Percentiles rank a stretch among this genome's conserved stretches.
Evolutionary conservation across 2,888 invertebrate species (phyloP).

Genomic region (Drosophila pseudotakahashii): DNA sequence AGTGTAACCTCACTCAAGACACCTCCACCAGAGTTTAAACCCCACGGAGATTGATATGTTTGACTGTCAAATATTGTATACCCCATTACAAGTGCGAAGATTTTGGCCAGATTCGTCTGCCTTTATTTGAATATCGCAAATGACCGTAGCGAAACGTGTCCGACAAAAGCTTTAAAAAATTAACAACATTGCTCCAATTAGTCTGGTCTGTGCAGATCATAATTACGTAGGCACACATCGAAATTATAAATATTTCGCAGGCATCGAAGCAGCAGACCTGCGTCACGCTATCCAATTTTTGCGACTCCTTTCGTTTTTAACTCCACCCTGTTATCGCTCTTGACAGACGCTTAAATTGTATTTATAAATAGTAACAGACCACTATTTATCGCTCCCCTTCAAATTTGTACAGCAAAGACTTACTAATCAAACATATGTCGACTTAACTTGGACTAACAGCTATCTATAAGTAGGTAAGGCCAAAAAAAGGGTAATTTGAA

Average conservation of each 20-base stretch:
- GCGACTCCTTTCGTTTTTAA: conserved; percentile 22
- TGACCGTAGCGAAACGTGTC: conserved; percentile 22
- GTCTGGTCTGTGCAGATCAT: conserved; percentile 8
- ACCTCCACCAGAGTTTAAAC: not conserved
- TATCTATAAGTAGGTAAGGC: not conserved
- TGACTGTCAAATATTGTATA: conserved; percentile 4
- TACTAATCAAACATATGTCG: conserved; percentile 13
- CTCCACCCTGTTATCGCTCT: not conserved
- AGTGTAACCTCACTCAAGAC: not conserved
- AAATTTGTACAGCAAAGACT: not conserved
- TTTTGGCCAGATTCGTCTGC: conserved; percentile 2
- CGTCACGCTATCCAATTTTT: conserved; percentile 9
- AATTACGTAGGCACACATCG: conserved; percentile 22
- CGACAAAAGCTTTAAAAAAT: conserved; percentile 18
- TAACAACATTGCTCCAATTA: conserved; percentile 40
- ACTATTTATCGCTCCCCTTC: conserved; percentile 3
- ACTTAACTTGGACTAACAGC: not conserved
- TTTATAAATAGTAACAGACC: conserved; percentile 16
- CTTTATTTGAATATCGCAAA: conserved; percentile 11
- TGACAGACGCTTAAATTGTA: conserved; percentile 20
- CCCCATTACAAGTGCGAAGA: not conserved
- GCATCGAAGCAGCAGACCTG: not conserved
- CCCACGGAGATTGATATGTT: conserved; percentile 1
- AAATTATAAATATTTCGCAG: not conserved
- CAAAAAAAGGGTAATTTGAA: too few species aligned